Conservation (phyloP, 2,888 invertebrate species). For the Caenorhabditis drosophilae region DNA sequence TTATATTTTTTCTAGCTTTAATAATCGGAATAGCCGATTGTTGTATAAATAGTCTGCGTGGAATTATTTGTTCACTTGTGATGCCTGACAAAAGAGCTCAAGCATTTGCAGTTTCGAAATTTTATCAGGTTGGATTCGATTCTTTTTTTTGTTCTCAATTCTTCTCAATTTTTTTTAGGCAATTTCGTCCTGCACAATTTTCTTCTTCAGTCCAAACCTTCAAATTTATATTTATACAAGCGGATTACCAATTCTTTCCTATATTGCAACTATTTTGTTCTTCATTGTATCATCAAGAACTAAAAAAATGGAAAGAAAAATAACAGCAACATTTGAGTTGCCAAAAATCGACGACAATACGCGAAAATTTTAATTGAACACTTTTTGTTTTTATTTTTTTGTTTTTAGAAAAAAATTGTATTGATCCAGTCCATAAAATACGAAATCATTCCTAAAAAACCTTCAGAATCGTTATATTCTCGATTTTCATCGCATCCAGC, state of each 20-base stretch:
- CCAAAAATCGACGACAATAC: neutral
- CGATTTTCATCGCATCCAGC: constrained; percentile 16
- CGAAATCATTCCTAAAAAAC: constrained; percentile 24
- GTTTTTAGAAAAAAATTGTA: constrained; percentile 10
- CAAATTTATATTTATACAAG: constrained; percentile 32
- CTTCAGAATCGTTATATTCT: constrained; percentile 26
- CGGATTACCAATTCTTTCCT: constrained; percentile 8
- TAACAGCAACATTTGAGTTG: constrained; percentile 2
- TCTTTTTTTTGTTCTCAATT: neutral
- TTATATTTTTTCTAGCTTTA: constrained; percentile 37
- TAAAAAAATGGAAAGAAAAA: constrained; percentile 34
- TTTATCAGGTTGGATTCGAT: constrained; percentile 37
- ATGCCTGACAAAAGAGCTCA: constrained; percentile 44
- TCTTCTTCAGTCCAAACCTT: constrained; percentile 35
- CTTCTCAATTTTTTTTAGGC: constrained; percentile 8
- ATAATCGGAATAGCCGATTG: constrained; percentile 46
- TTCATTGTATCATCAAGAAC: constrained; percentile 31
- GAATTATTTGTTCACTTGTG: constrained; percentile 43
- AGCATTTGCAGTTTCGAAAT: constrained; percentile 49
- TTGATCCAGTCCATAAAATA: constrained; percentile 15
- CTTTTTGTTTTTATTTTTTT: neutral
- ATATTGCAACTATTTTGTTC: constrained; percentile 24
- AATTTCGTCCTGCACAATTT: too few species aligned
- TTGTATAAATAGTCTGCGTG: constrained; percentile 41
- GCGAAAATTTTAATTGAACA: neutral